Evolutionary conservation across 2,113 vertebrate genomes (phyloP), one percentile per base, ranked within the genome.

Genomic region (Salvelinus namaycush): DNA sequence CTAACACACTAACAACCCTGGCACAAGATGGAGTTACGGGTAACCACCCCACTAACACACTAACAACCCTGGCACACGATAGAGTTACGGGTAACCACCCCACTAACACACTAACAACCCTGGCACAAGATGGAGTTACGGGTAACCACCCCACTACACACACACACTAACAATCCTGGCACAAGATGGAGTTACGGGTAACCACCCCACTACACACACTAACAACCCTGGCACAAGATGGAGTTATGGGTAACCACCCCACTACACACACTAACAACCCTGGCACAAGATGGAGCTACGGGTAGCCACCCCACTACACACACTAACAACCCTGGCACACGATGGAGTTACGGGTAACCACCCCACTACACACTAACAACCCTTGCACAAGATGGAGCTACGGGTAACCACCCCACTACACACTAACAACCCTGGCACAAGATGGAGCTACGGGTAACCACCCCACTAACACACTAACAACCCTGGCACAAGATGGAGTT

Each of bases 181-280:
- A n/a, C n/a, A n/a, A n/a, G n/a, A n/a, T n/a, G n/a, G n/a, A n/a
- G n/a, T n/a, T n/a, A n/a, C n/a, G n/a, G n/a, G n/a, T n/a, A n/a
- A 24, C 24, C 24, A 27, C 27, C 27, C 1, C 26, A 27, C 26
- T 27, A 27, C n/a, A 27, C 26, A 27, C 26, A 27, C 26, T 24
- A 99, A 87, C 98, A 99, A 57, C 96, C 98, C 0, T 99, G 98
- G 98, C 97, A 99, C 91, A 99, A 99, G 91, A 97, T 99, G 95
- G 97, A 98, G 90, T 89, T 99, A 14, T 92, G 98, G 94, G 98
- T 99, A 31, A 31, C 5, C 5, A 29, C 27, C 27, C 3, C 27
- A 27, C 27, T 29, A 29, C 27, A 29, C 27, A 29, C 27, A 29
- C 27, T 29, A 3, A 29, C 27, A 99, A 57, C 96, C 98, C 0